phyloP scores from a whole-genome alignment of 2,113 vertebrate genomes.

The Melospiza melodia region DNA sequence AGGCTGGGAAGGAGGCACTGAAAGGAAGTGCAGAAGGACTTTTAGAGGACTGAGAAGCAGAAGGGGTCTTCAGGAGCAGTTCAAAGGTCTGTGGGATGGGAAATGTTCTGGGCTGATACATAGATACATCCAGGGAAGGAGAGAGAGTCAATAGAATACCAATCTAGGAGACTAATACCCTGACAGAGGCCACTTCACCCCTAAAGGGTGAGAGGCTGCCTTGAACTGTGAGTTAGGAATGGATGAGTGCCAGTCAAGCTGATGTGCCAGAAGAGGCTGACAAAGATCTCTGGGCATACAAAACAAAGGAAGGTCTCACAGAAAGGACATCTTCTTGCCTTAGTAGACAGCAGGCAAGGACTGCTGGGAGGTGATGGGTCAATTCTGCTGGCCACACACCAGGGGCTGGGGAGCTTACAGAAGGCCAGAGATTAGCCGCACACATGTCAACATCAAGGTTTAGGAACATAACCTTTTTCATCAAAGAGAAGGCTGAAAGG shows the following conservation, averaged over 20 bases:
- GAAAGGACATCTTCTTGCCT: neutral
- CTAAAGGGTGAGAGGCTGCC: neutral
- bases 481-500: neutral
- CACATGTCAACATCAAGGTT: neutral
- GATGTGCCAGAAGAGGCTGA: neutral
- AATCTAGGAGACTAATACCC: neutral
- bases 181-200: neutral
- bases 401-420: neutral
- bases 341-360: neutral
- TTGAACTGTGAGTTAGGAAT: neutral
- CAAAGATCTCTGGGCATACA: neutral
- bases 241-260: neutral
- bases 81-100: neutral
- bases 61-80: fast-evolving
- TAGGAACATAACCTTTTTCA: neutral
- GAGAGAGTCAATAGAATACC: neutral
- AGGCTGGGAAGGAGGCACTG: neutral
- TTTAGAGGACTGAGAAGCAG: neutral
- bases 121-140: fast-evolving
- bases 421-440: neutral
- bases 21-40: neutral
- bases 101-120: fast-evolving
- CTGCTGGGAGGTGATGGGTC: neutral
- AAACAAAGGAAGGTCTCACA: neutral
- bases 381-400: neutral